Evolutionary conservation across 2,113 vertebrate genomes (phyloP).

Genomic region (Larimichthys crocea): DNA sequence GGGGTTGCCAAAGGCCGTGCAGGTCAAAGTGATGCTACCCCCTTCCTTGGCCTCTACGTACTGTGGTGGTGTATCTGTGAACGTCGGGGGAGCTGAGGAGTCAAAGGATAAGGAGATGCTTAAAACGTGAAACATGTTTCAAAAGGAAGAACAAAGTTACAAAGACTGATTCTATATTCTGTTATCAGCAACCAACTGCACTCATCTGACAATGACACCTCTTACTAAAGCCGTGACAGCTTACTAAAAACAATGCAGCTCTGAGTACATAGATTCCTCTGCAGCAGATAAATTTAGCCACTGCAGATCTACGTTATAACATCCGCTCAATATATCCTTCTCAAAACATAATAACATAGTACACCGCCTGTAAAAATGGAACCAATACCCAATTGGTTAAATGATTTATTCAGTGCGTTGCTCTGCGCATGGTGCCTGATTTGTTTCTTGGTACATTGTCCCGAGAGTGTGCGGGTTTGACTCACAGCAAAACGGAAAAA

Average conservation of each 20-base stretch:
- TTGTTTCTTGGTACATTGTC: neutral
- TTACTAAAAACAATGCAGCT: neutral
- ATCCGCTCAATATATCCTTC: neutral
- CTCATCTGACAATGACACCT: neutral
- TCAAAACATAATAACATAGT: neutral
- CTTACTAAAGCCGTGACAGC: no score
- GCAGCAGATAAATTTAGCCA: no score
- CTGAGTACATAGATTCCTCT: neutral
- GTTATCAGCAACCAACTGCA: neutral
- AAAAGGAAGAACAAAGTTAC: neutral
- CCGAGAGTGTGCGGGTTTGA: neutral
- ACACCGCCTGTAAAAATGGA: neutral
- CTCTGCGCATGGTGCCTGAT: neutral
- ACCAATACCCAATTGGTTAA: neutral
- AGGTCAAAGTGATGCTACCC: conserved; percentile 93
- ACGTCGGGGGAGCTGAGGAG: conserved; percentile 93
- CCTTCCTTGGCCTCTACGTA: conserved; percentile 98
- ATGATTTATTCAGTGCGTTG: neutral
- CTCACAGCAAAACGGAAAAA: neutral
- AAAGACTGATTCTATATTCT: neutral
- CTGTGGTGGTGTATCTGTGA: conserved; percentile 95
- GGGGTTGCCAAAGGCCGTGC: conserved; percentile 96
- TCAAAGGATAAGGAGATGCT: neutral
- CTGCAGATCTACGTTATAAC: neutral
- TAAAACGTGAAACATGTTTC: neutral